Percentiles rank a stretch among this genome's conserved stretches.
Conservation (phyloP, 1,140 invertebrate genomes). For the Zaprionus africanus region DNA sequence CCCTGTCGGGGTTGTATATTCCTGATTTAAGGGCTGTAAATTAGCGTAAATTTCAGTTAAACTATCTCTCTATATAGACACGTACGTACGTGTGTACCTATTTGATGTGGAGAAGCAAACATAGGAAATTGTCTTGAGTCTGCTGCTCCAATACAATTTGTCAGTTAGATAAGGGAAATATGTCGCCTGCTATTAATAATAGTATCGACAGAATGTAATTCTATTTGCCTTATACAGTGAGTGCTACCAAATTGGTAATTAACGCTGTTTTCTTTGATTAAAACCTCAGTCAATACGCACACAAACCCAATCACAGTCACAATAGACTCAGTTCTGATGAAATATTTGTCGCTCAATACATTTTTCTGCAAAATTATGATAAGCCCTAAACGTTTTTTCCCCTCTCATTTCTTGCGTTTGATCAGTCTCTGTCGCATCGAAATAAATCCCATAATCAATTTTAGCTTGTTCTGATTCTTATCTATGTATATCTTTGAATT, state of each 20-base stretch:
- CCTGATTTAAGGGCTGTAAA: slow-evolving; percentile 25
- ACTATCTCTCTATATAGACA: not conserved
- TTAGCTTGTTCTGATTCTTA: slow-evolving; percentile 47
- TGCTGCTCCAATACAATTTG: slow-evolving; percentile 30
- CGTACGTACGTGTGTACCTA: not conserved
- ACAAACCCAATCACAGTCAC: not conserved
- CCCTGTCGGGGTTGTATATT: not conserved
- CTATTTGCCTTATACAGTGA: slow-evolving; percentile 61
- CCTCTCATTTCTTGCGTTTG: not conserved
- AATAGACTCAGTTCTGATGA: slow-evolving; percentile 25
- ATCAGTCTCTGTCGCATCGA: not conserved
- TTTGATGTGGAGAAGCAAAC: slow-evolving; percentile 51
- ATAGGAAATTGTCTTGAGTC: slow-evolving; percentile 51
- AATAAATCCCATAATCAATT: slow-evolving; percentile 17
- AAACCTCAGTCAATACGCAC: slow-evolving; percentile 36
- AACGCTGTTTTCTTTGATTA: slow-evolving; percentile 57
- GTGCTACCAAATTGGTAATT: slow-evolving; percentile 66
- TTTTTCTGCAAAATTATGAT: slow-evolving; percentile 24
- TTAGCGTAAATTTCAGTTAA: not conserved
- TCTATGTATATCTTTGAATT: slow-evolving; percentile 43
- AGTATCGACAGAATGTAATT: slow-evolving; percentile 59
- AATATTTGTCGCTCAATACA: slow-evolving; percentile 16
- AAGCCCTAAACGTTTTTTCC: not conserved
- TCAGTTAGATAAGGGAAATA: slow-evolving; percentile 56
- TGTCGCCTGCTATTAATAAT: slow-evolving; percentile 61